Evolutionary conservation across 1,140 invertebrate species (phyloP).

Genomic region (Maniola jurtina): DNA sequence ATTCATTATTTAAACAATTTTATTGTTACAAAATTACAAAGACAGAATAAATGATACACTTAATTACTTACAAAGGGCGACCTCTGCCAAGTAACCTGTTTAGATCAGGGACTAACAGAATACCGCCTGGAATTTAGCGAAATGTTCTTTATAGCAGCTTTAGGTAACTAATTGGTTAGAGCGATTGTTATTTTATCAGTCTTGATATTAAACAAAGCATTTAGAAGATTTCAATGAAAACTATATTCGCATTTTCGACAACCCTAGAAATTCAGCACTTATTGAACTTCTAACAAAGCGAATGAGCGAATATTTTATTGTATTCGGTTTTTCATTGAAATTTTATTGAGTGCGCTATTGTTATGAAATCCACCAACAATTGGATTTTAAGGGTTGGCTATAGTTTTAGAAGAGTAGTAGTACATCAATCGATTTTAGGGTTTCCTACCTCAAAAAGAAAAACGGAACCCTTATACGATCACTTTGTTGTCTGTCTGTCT

Average conservation of each 20-base stretch:
- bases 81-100: no score
- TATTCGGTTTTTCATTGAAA: constrained; percentile 11
- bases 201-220: not conserved
- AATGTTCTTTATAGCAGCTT: not conserved
- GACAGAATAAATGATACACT: no score
- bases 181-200: not conserved
- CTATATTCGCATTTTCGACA: not conserved
- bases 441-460: no score
- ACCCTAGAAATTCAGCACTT: not conserved
- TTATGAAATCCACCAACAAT: not conserved
- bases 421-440: not conserved
- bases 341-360: constrained; percentile 12
- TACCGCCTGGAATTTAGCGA: no score
- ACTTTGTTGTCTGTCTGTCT: no score
- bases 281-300: not conserved
- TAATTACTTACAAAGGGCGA: no score
- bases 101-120: no score
- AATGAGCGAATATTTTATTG: constrained; percentile 4
- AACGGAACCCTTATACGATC: no score
- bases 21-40: no score
- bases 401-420: not conserved
- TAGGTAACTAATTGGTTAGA: no score
- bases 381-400: not conserved
- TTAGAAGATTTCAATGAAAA: not conserved
- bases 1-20: no score